These are phyloP conservation scores for Buphagus erythrorhynchus DNA, from an alignment of 2,797 vertebrate genomes.

Conservation along the genomic window DNA sequence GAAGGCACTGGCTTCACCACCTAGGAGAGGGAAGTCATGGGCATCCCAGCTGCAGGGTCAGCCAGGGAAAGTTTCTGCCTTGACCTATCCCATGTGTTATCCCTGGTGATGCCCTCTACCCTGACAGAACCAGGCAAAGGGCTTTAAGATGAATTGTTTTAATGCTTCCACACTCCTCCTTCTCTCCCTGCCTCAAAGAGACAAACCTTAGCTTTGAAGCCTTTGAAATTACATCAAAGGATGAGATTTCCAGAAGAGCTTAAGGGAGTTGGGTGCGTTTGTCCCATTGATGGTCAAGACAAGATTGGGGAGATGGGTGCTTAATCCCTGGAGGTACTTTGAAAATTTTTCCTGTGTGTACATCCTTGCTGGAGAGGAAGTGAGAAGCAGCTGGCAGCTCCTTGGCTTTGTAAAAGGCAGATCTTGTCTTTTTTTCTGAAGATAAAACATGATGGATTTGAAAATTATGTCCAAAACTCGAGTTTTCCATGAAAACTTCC, in stretches of 20 bases:
- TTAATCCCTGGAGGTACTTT: conserved; percentile 23
- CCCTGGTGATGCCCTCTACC: background rate
- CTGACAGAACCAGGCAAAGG: background rate
- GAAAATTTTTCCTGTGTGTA: background rate
- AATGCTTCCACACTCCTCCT: background rate
- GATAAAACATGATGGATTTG: background rate
- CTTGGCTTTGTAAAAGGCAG: background rate
- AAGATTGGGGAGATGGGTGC: background rate
- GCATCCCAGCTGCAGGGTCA: background rate
- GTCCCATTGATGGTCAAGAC: background rate
- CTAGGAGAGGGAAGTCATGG: background rate
- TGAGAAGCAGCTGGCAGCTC: background rate
- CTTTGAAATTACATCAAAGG: conserved; percentile 50
- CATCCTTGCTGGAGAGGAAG: background rate
- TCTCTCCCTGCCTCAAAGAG: conserved; percentile 29
- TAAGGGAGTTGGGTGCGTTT: background rate
- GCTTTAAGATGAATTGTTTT: background rate
- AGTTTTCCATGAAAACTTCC: background rate
- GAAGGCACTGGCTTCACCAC: background rate
- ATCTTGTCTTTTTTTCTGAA: background rate
- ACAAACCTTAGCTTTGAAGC: conserved; percentile 37
- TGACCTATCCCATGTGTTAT: background rate
- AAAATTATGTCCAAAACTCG: background rate
- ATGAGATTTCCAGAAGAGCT: conserved; percentile 20
- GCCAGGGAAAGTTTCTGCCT: background rate